Evolutionary conservation across 2,113 vertebrate genomes (phyloP).

Genomic region (Syngnathoides biaculeatus): DNA sequence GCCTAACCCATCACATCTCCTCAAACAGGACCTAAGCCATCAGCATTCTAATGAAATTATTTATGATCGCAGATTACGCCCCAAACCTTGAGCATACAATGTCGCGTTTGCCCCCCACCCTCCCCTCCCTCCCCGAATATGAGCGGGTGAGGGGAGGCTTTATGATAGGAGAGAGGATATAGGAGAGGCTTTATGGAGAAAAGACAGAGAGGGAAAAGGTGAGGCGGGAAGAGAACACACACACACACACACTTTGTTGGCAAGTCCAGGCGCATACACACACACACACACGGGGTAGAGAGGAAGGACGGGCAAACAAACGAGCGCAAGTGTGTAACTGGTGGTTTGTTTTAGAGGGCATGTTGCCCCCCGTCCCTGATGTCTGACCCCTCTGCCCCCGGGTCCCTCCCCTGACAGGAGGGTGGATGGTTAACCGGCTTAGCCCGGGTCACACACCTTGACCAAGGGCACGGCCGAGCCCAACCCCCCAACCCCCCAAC

Average conservation of each 20-base stretch:
- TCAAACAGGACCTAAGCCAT: conserved; percentile 69
- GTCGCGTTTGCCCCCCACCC: conserved; percentile 40
- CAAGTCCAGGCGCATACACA: conserved; percentile 35
- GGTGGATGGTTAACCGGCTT: conserved; percentile 69
- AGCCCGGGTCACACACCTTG: conserved; percentile 69
- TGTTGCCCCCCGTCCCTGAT: conserved; percentile 49
- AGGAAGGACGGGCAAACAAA: conserved; percentile 65
- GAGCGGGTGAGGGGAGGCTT: conserved; percentile 38
- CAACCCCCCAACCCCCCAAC: conserved; percentile 1
- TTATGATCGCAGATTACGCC: conserved; percentile 71
- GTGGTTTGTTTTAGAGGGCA: conserved; percentile 70
- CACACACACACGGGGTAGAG: conserved; percentile 41
- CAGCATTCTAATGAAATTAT: conserved; percentile 76
- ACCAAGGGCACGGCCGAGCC: conserved; percentile 62
- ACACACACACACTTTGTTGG: conserved; percentile 39
- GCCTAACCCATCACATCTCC: conserved; percentile 70
- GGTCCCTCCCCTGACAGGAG: conserved; percentile 63
- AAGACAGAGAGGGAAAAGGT: conserved; percentile 26
- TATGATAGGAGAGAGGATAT: conserved; percentile 42
- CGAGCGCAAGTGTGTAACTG: conserved; percentile 61
- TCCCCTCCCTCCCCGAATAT: conserved; percentile 27
- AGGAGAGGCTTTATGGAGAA: conserved; percentile 46
- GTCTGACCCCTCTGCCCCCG: conserved; percentile 64
- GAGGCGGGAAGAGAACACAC: conserved; percentile 29
- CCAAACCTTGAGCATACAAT: conserved; percentile 68